Base-by-base conservation (phyloP, 1,140 invertebrate genomes). In the Charaxes varanes region DNA sequence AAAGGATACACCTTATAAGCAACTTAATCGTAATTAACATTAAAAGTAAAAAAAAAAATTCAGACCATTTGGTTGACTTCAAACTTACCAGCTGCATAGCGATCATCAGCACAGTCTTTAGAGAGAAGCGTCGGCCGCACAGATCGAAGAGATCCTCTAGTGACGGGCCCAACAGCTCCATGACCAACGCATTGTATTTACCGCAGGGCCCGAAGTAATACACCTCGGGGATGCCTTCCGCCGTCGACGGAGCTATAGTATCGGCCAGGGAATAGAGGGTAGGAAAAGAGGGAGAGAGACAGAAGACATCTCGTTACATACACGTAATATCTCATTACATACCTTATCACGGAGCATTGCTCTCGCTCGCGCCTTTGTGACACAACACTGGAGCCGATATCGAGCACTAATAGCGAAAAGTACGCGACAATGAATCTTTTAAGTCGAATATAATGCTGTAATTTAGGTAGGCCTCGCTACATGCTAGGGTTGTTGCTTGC, bases 201-300 rank as follows among this genome's bases (percentile, higher is more conserved):
- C 96, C 97, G 87, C 98, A 99, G 51, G 98, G 97, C 45, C 98
- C 98, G 87, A 99, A 99, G 87, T 99, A 99, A 88, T 97, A 98
- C 60, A 99, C 96, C 88, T 98, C 96, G 54, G 98, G 98, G 80
- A 99, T 92, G 68, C 98, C 98, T 86, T 99, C 98, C 94, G 90
- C 85, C 69, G 73, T 76, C 46, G 79, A 84, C 33, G 83, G 81
- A 40, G 81, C 84, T 85, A 51, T 14, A 27, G 59, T 53, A 37
- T 11, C 56, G 38, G 49, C 22, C 5, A 28, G 47, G 42, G 56
- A 37, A 41, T 21, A 14, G 37, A 43, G 45, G 47, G 30, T 28
- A 52, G 53, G 16, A 35, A 45, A 36, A 56, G 40, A 40, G 38
- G 38, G 45, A 66, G 22, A 66, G 33, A 62, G 30, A n/a, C n/a